Percentiles rank a stretch among this genome's conserved stretches.
phyloP scores from a whole-genome alignment of 2,888 invertebrate species.

The Prosapia bicincta region DNA sequence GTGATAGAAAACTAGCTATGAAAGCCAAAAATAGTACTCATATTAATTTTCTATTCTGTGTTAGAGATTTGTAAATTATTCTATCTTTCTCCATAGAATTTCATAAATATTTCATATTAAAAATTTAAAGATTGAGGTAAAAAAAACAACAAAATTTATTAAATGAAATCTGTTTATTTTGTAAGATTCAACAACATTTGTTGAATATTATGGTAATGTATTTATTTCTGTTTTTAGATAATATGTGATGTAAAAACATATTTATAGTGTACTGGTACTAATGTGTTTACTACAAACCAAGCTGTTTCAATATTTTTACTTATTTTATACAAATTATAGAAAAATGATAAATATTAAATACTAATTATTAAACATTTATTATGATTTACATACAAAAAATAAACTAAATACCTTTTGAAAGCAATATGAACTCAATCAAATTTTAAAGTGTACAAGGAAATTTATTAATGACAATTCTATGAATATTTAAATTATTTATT shows the following conservation, averaged over 20 bases:
- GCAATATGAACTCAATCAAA: neutral
- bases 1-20: too few relatives aligned
- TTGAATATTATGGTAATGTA: neutral
- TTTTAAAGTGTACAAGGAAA: too few relatives aligned
- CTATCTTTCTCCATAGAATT: too few relatives aligned
- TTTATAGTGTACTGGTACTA: neutral
- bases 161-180: neutral
- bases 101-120: too few relatives aligned
- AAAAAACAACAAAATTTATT: too few relatives aligned
- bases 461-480: too few relatives aligned
- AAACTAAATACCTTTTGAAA: neutral
- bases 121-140: too few relatives aligned
- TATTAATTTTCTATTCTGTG: too few relatives aligned
- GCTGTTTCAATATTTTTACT: neutral
- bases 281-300: neutral
- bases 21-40: too few relatives aligned
- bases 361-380: constrained; percentile 26
- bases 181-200: neutral
- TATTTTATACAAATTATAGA: constrained; percentile 23
- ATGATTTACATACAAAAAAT: constrained; percentile 5
- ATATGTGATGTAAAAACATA: neutral
- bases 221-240: neutral
- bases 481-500: too few relatives aligned
- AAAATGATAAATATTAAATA: constrained; percentile 27
- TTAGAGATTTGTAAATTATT: too few relatives aligned